phyloP scores from a whole-genome alignment of 2,888 invertebrate species.

The Sabellastarte sp. region DNA sequence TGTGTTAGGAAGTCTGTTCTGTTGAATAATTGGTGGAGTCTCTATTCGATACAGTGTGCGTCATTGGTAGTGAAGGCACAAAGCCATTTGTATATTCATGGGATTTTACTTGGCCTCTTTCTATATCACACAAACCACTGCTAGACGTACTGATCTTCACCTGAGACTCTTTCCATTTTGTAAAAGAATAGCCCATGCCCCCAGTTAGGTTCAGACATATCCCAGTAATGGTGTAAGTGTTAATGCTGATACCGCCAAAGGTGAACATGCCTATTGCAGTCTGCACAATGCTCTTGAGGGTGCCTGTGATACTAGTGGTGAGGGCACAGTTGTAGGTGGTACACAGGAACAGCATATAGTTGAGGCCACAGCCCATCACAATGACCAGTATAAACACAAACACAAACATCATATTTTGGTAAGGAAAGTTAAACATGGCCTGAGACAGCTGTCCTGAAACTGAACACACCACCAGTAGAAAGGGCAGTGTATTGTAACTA shows the following conservation, averaged over 20 bases:
- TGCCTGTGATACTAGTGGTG: slow-evolving; percentile 60
- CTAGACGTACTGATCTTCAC: no score
- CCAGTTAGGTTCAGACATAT: slow-evolving; percentile 57
- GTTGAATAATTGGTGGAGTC: no score
- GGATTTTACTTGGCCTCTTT: no score
- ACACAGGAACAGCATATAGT: slow-evolving; percentile 61
- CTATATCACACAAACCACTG: no score
- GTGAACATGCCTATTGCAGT: slow-evolving; percentile 58
- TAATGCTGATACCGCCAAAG: slow-evolving; percentile 59
- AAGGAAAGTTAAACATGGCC: slow-evolving; percentile 17
- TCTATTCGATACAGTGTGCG: no score
- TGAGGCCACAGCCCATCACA: slow-evolving; percentile 54
- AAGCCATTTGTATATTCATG: no score
- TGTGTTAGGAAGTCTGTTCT: no score
- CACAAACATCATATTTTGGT: slow-evolving; percentile 41
- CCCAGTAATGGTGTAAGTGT: slow-evolving; percentile 51
- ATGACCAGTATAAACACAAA: slow-evolving; percentile 47
- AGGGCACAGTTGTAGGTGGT: slow-evolving; percentile 60
- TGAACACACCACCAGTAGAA: slow-evolving; percentile 43
- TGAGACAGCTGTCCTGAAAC: slow-evolving; percentile 39
- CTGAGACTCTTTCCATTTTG: no score
- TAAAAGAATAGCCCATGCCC: slow-evolving; percentile 56
- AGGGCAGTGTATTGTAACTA: slow-evolving; percentile 56
- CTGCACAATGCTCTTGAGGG: slow-evolving; percentile 59
- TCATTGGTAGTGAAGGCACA: no score